These are phyloP conservation scores for Gila orcuttii DNA, from an alignment of 2,113 vertebrate genomes.

Conservation along the genomic window DNA sequence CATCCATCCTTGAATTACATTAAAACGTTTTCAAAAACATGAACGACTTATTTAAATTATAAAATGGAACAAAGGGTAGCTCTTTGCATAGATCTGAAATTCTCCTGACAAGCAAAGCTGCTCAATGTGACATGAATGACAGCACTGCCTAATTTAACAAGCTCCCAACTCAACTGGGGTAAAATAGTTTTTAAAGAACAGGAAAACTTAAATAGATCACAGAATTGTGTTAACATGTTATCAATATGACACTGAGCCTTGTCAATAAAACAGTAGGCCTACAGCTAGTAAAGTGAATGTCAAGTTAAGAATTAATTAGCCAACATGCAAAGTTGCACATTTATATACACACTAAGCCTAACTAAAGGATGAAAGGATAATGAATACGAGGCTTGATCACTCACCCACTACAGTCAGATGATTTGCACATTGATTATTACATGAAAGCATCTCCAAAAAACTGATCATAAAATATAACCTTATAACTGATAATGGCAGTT, in stretches of 20 bases:
- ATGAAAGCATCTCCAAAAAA: not conserved
- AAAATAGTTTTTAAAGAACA: conserved; percentile 19
- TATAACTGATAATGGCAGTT: conserved; percentile 12
- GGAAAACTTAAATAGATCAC: not conserved
- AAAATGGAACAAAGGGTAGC: not conserved
- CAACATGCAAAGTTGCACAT: not conserved
- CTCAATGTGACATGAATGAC: conserved; percentile 24
- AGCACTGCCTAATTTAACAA: conserved; percentile 23
- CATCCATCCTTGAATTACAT: not conserved
- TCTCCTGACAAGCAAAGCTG: conserved; percentile 32
- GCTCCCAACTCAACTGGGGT: not conserved
- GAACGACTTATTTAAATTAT: conserved; percentile 8
- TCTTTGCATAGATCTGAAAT: not conserved
- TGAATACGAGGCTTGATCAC: not conserved
- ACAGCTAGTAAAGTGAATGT: not conserved
- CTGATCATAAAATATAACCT: conserved; percentile 27
- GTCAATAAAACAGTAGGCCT: not conserved
- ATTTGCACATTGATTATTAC: not conserved
- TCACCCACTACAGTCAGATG: no score
- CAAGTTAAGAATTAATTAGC: not conserved
- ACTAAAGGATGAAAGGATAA: not conserved
- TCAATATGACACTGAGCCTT: not conserved
- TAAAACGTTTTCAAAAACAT: conserved; percentile 14
- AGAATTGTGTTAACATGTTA: not conserved
- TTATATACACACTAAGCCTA: not conserved